Evolutionary conservation across 2,888 invertebrate species (phyloP).

Genomic region (Didymodactylos carnosus): DNA sequence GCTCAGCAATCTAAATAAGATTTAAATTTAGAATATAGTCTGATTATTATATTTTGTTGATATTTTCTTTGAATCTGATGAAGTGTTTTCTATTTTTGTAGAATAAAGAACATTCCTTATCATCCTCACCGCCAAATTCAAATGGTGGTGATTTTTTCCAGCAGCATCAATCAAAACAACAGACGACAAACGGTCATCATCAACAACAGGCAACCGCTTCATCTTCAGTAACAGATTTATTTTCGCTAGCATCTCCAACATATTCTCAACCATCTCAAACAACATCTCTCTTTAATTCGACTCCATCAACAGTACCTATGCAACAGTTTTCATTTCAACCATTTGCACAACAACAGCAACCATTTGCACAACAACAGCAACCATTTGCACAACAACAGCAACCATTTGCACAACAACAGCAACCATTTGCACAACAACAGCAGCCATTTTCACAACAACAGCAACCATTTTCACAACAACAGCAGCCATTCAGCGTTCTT

Average conservation of each 20-base stretch:
- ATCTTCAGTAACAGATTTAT: not conserved
- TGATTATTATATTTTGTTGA: not conserved
- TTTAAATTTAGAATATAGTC: no score
- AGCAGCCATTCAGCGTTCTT: not conserved
- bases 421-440: not conserved
- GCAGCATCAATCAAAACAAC: not conserved
- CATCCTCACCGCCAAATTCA: no score
- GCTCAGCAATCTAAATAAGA: no score
- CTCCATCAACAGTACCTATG: not conserved
- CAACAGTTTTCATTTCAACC: not conserved
- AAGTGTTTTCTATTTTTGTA: no score
- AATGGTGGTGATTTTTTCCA: no score
- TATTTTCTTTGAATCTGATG: not conserved
- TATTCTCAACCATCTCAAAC: not conserved
- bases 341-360: not conserved
- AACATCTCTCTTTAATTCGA: no score
- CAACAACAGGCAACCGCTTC: no score
- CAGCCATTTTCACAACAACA: no score
- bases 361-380: not conserved
- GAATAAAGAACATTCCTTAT: not conserved
- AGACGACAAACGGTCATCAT: no score
- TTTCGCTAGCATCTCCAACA: not conserved
- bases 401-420: not conserved
- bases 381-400: not conserved
- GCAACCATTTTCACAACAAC: not conserved